Conservation (phyloP, 2,113 vertebrate species). For the Axis porcinus region DNA sequence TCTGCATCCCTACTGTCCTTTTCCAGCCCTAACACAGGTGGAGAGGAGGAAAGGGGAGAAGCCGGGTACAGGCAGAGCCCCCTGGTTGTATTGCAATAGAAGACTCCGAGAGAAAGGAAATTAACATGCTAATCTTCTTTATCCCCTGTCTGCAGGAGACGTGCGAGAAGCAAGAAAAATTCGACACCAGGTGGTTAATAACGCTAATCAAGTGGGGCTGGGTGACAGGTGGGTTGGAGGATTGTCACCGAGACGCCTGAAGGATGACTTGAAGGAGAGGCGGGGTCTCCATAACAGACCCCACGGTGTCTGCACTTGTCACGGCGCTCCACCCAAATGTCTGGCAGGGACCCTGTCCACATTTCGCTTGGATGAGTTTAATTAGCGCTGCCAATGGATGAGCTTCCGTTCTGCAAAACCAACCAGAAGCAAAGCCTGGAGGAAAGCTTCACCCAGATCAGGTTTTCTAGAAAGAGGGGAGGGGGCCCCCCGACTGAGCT, state of each 20-base stretch:
- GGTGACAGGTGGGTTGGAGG: background rate
- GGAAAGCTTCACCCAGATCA: background rate
- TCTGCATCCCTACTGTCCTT: fast-evolving
- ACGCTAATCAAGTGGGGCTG: background rate
- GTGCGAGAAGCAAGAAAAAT: fast-evolving
- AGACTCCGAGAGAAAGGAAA: background rate
- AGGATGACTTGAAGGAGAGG: slow-evolving; percentile 8
- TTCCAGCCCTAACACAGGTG: background rate
- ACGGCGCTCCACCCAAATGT: background rate
- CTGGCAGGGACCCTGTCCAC: background rate
- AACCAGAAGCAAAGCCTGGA: background rate
- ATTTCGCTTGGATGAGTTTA: background rate
- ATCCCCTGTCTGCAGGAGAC: background rate
- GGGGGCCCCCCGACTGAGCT: background rate
- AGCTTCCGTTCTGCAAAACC: background rate
- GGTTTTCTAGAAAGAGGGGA: background rate
- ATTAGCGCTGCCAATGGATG: background rate
- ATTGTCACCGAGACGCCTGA: background rate
- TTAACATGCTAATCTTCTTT: background rate
- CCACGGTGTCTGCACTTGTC: background rate
- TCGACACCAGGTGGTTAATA: background rate
- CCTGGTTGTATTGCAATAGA: background rate
- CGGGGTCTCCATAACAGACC: background rate
- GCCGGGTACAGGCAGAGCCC: fast-evolving
- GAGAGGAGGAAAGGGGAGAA: no score